phyloP scores from a whole-genome alignment of 2,113 vertebrate species.

The Mesembrinibis cayennensis region DNA sequence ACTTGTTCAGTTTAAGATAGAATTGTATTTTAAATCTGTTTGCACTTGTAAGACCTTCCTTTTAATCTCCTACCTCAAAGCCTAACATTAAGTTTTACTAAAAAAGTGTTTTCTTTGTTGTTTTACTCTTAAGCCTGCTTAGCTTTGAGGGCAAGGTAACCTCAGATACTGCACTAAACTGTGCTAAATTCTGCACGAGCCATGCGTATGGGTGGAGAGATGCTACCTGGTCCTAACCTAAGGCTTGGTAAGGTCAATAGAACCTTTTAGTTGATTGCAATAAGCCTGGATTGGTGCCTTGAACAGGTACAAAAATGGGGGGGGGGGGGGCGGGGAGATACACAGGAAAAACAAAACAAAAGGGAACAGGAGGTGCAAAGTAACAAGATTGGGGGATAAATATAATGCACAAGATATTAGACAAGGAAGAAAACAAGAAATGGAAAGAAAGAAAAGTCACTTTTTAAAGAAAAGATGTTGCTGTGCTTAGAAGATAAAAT shows the following conservation, averaged over 20 bases:
- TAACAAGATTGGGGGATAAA: neutral
- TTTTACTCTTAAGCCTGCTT: neutral
- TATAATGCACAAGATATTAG: neutral
- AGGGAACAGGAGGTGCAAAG: neutral
- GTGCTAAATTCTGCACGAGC: neutral
- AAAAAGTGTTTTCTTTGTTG: neutral
- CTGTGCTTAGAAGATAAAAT: conserved; percentile 50
- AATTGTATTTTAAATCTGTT: neutral
- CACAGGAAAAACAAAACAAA: neutral
- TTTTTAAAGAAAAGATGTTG: conserved; percentile 33
- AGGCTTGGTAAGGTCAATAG: neutral
- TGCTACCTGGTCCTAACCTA: neutral
- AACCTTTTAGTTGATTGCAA: neutral
- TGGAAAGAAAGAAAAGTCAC: neutral
- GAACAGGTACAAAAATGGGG: neutral
- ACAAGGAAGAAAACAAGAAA: conserved; percentile 5
- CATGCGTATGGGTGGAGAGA: neutral
- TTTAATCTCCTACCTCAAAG: neutral
- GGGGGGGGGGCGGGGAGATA: neutral
- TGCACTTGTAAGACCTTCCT: neutral
- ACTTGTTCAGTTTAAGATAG: neutral
- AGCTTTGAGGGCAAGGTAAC: neutral
- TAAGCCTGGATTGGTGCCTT: neutral
- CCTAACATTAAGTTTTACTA: neutral
- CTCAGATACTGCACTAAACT: neutral